A percentile compares a stretch with the other conserved stretches of the same genome.
phyloP scores from a whole-genome alignment of 2,797 vertebrate species.

The Lates japonicus region DNA sequence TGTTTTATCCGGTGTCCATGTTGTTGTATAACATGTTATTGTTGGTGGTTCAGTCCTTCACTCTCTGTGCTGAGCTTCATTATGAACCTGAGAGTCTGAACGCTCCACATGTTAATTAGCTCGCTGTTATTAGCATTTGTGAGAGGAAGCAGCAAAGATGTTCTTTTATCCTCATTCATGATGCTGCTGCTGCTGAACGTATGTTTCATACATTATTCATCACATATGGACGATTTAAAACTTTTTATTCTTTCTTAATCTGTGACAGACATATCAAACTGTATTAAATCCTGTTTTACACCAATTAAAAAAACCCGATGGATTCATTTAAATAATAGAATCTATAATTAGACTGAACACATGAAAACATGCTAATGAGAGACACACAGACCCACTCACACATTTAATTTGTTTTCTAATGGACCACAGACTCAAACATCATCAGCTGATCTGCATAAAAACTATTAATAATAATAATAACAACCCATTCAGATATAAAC shows the following conservation, averaged over 20 bases:
- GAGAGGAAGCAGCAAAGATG: conserved; percentile 48
- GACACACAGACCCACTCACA: conserved; percentile 30
- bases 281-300: not conserved
- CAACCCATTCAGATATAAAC: not conserved
- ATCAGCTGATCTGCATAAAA: conserved; percentile 10
- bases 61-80: not conserved
- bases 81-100: conserved; percentile 23
- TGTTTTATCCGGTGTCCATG: no score
- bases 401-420: conserved; percentile 48
- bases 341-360: conserved; percentile 25
- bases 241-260: no score
- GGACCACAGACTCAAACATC: not conserved
- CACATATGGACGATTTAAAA: conserved; percentile 13
- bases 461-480: not conserved
- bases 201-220: conserved; percentile 56
- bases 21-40: not conserved
- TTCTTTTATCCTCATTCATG: conserved; percentile 59
- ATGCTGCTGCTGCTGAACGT: conserved; percentile 29
- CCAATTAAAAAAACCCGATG: not conserved
- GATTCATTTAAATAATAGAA: conserved; percentile 38
- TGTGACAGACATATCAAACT: not conserved
- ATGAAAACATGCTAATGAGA: conserved; percentile 31
- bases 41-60: conserved; percentile 1
- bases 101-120: conserved; percentile 44
- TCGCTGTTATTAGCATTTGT: conserved; percentile 60